Conservation (phyloP, 1,140 invertebrate genomes). For the Rhyzopertha dominica region DNA sequence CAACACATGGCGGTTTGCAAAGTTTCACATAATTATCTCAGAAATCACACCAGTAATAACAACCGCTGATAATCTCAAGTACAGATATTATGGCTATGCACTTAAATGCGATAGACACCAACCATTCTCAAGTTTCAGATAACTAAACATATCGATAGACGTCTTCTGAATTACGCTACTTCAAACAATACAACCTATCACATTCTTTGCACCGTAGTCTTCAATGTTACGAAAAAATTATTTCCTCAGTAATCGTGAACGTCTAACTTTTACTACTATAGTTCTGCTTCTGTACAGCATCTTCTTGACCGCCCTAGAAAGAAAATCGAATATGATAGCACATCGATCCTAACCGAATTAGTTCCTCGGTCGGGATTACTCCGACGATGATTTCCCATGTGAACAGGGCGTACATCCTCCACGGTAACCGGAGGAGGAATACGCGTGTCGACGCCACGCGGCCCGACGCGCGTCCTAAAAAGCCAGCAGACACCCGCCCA, state of each 20-base stretch:
- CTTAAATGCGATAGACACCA: too few relatives aligned
- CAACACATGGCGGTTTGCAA: too few relatives aligned
- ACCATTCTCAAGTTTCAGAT: too few relatives aligned
- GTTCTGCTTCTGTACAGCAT: background rate
- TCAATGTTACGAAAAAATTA: background rate
- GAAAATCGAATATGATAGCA: slow-evolving; percentile 15
- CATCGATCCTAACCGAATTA: slow-evolving; percentile 30
- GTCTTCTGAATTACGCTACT: slow-evolving; percentile 1
- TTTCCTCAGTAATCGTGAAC: background rate
- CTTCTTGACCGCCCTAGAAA: background rate
- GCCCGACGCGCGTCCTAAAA: slow-evolving; percentile 17
- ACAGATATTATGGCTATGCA: too few relatives aligned
- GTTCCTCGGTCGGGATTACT: slow-evolving; percentile 13
- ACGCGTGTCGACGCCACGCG: slow-evolving; percentile 16
- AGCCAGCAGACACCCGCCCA: slow-evolving; percentile 21
- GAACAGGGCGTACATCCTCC: slow-evolving; percentile 14
- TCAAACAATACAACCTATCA: background rate
- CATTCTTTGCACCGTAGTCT: background rate
- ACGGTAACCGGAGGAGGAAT: slow-evolving; percentile 21
- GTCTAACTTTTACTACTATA: background rate
- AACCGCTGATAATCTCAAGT: too few relatives aligned
- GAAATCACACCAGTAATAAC: too few relatives aligned
- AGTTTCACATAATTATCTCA: too few relatives aligned
- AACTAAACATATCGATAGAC: too few relatives aligned
- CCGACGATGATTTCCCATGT: slow-evolving; percentile 31